Conservation (phyloP, 1,140 invertebrate species). For the Musca domestica region DNA sequence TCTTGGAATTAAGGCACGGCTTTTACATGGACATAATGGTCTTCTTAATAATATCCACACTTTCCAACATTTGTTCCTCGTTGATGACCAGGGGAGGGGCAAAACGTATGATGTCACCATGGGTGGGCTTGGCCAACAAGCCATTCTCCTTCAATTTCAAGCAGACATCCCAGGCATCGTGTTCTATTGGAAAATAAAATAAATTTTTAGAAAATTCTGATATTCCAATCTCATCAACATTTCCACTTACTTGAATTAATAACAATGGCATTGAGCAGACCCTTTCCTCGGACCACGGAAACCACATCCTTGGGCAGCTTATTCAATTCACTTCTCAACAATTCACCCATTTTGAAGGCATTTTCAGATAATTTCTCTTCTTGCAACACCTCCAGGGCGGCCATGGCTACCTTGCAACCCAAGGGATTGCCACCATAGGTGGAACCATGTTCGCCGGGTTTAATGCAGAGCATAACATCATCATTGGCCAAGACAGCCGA, state of each 20-base stretch:
- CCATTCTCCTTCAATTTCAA: conserved; percentile 85
- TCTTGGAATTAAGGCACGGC: not conserved
- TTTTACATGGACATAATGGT: conserved; percentile 55
- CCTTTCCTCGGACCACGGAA: conserved; percentile 81
- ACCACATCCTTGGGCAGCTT: conserved; percentile 75
- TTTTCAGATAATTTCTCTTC: conserved; percentile 92
- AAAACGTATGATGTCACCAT: conserved; percentile 91
- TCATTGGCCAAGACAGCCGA: conserved; percentile 53
- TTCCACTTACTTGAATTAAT: conserved; percentile 74
- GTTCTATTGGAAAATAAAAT: conserved; percentile 56
- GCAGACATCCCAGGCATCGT: conserved; percentile 89
- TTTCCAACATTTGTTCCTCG: conserved; percentile 76
- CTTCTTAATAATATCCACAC: conserved; percentile 76
- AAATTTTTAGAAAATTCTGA: not conserved
- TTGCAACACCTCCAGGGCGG: conserved; percentile 72
- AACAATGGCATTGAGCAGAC: conserved; percentile 94
- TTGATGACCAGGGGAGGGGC: conserved; percentile 91
- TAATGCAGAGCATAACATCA: conserved; percentile 84
- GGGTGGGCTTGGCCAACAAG: conserved; percentile 93
- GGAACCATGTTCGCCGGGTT: conserved; percentile 94
- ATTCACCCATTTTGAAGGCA: conserved; percentile 73
- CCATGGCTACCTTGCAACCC: conserved; percentile 81
- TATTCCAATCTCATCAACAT: not conserved
- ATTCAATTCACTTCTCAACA: conserved; percentile 73
- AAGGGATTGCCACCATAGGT: conserved; percentile 99